These are phyloP conservation scores for Ophthalmolycus amberensis DNA, from an alignment of 2,113 vertebrate genomes.

Conservation along the genomic window DNA sequence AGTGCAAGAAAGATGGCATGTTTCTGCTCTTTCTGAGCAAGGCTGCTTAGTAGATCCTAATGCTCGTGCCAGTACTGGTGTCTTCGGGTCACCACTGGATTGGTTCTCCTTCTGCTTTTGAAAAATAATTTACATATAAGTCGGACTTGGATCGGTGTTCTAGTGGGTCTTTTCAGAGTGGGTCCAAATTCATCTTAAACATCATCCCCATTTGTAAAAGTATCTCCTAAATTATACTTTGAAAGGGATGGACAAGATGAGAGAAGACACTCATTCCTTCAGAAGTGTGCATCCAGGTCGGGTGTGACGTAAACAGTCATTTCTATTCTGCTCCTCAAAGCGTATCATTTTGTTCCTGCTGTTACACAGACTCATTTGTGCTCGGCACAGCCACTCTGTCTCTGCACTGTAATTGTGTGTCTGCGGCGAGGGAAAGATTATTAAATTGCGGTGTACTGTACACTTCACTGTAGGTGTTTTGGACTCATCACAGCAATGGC, in stretches of 20 bases:
- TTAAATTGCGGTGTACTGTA: slow-evolving; percentile 46
- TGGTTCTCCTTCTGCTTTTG: slow-evolving; percentile 3
- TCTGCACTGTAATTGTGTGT: slow-evolving; percentile 37
- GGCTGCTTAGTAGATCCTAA: background rate
- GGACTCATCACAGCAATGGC: slow-evolving; percentile 15
- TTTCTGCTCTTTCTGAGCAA: slow-evolving; percentile 13
- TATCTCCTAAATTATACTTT: background rate
- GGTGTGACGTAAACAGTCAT: slow-evolving; percentile 73
- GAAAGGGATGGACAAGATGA: slow-evolving; percentile 5
- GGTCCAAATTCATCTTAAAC: background rate
- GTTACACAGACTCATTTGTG: slow-evolving; percentile 60
- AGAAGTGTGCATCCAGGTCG: slow-evolving; percentile 16
- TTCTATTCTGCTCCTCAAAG: slow-evolving; percentile 82
- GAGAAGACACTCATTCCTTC: slow-evolving; percentile 1
- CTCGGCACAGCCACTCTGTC: slow-evolving; percentile 41
- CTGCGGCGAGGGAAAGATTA: slow-evolving; percentile 32
- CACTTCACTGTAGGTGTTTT: slow-evolving; percentile 12
- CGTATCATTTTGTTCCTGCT: slow-evolving; percentile 75
- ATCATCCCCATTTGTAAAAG: background rate
- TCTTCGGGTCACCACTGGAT: background rate
- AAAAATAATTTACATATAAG: background rate
- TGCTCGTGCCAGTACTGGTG: slow-evolving; percentile 1
- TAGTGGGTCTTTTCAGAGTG: background rate
- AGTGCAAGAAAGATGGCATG: background rate
- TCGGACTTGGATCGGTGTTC: background rate